Conservation (phyloP, 2,797 vertebrate genomes). For the Megaceryle alcyon region DNA sequence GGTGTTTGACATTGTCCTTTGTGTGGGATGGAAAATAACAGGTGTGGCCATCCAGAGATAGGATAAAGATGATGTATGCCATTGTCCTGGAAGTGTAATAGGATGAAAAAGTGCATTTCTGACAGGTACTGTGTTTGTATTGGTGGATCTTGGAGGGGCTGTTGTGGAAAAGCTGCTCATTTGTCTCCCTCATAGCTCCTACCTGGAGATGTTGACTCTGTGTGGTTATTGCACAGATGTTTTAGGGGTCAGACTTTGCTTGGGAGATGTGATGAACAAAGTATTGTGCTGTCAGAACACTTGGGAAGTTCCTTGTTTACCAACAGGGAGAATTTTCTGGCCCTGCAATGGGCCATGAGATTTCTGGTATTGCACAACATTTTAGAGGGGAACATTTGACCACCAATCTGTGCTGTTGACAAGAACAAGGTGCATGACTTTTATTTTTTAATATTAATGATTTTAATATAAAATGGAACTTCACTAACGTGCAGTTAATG, state of each 20-base stretch:
- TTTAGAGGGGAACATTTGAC: not conserved
- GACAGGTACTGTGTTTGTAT: not conserved
- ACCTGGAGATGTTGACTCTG: not conserved
- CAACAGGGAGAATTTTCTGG: not conserved
- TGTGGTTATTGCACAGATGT: not conserved
- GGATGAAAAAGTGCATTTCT: not conserved
- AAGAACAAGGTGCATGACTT: not conserved
- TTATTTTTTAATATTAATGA: no score
- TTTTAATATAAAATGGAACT: not conserved
- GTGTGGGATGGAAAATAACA: not conserved
- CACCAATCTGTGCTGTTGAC: not conserved
- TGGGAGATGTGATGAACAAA: not conserved
- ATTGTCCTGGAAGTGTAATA: not conserved
- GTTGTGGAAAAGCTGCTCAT: rapidly evolving
- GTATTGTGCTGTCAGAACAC: not conserved
- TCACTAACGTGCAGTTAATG: not conserved
- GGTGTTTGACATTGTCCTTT: not conserved
- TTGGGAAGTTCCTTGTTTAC: not conserved
- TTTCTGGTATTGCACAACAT: not conserved
- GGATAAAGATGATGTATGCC: not conserved
- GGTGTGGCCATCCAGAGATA: not conserved
- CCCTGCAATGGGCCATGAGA: not conserved
- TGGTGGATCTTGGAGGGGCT: not conserved
- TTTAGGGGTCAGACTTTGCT: not conserved
- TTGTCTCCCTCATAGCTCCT: not conserved